These are phyloP conservation scores for Psittacula derbiana DNA, from an alignment of 2,797 vertebrate species.

Conservation along the genomic window DNA sequence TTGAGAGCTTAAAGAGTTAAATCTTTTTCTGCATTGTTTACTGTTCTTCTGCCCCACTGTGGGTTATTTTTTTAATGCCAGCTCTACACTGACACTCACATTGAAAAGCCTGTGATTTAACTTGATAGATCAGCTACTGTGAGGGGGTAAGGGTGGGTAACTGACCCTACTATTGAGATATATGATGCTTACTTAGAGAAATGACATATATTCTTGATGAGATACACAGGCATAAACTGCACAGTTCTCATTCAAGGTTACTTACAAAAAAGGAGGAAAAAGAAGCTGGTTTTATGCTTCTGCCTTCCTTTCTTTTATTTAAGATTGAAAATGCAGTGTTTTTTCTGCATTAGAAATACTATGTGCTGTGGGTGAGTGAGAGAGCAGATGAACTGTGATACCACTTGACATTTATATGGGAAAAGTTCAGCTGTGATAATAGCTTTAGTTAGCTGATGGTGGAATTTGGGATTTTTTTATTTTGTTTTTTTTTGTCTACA, in stretches of 20 bases:
- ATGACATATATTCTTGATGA: slow-evolving; percentile 50
- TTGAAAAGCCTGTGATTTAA: slow-evolving; percentile 31
- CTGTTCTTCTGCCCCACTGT: not conserved
- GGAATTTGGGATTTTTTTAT: not conserved
- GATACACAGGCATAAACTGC: not conserved
- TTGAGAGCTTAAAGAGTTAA: slow-evolving; percentile 1
- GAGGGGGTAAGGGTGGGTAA: not conserved
- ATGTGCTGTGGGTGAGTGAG: not conserved
- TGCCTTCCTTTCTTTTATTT: not conserved
- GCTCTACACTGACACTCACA: slow-evolving; percentile 30
- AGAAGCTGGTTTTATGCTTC: not conserved
- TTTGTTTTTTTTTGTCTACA: not conserved
- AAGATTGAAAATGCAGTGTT: not conserved
- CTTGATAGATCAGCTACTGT: slow-evolving; percentile 50
- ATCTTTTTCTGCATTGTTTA: not conserved
- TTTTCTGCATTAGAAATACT: not conserved
- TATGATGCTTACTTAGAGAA: slow-evolving; percentile 56
- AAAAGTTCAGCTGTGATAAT: not conserved
- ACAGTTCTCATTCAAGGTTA: slow-evolving; percentile 49
- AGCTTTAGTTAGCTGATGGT: not conserved
- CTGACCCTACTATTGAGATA: slow-evolving; percentile 58
- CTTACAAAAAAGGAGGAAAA: not conserved
- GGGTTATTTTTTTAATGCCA: slow-evolving; percentile 28
- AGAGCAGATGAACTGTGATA: not conserved
- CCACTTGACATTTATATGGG: not conserved